Conservation (phyloP, 2,888 invertebrate species). For the Drosophila kuntzei region DNA sequence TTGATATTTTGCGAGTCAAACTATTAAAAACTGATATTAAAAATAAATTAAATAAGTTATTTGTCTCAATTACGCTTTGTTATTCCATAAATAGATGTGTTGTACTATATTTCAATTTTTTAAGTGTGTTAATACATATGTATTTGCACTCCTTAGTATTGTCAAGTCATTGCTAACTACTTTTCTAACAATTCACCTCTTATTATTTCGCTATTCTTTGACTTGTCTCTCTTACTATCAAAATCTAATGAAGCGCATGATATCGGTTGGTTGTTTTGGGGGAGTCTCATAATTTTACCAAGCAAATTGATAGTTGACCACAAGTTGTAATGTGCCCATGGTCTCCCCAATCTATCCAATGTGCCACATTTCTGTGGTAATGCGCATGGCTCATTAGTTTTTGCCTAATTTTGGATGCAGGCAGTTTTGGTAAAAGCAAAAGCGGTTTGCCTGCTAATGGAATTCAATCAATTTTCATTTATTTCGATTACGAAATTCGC, state of each 20-base stretch:
- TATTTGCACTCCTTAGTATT: background rate
- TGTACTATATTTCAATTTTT: too few species aligned
- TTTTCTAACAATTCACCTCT: constrained; percentile 7
- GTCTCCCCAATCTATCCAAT: constrained; percentile 13
- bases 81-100: too few species aligned
- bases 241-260: constrained; percentile 54
- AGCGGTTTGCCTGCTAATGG: constrained; percentile 69
- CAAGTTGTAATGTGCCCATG: constrained; percentile 30
- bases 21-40: too few species aligned
- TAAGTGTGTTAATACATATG: too few species aligned
- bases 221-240: background rate
- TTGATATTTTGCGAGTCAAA: too few species aligned
- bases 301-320: constrained; percentile 59
- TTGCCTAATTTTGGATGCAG: constrained; percentile 74
- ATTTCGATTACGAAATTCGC: constrained; percentile 77
- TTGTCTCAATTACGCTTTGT: too few species aligned
- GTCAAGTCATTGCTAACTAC: constrained; percentile 7
- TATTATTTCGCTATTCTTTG: constrained; percentile 2
- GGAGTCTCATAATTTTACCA: constrained; percentile 33
- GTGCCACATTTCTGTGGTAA: constrained; percentile 49
- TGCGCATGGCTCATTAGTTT: constrained; percentile 76
- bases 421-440: constrained; percentile 21
- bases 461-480: constrained; percentile 84
- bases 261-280: constrained; percentile 18
- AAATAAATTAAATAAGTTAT: too few species aligned